These are phyloP conservation scores for Gymnoscopelus microlampas DNA, from an alignment of 2,797 vertebrate species.

Conservation along the genomic window DNA sequence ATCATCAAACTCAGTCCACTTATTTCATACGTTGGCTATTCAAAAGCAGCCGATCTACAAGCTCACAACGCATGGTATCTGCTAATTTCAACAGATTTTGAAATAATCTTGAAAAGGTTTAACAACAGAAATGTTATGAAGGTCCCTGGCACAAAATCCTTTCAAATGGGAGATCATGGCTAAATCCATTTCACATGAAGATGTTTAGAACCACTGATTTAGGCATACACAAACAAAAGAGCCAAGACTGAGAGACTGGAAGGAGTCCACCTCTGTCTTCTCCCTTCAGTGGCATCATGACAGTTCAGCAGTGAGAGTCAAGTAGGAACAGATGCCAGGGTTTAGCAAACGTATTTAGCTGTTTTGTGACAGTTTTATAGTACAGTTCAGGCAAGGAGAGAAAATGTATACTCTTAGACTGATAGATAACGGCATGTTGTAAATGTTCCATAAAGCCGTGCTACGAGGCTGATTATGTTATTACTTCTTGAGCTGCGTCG, in stretches of 20 bases:
- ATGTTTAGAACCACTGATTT: too few relatives aligned
- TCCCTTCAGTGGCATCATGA: slow-evolving; percentile 1
- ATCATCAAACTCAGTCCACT: too few relatives aligned
- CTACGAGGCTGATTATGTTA: neutral
- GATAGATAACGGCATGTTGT: neutral
- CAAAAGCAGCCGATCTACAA: too few relatives aligned
- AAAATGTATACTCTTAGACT: neutral
- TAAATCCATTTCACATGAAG: too few relatives aligned
- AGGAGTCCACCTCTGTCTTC: neutral
- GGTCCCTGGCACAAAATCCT: too few relatives aligned
- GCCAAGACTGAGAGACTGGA: too few relatives aligned
- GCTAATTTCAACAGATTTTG: too few relatives aligned
- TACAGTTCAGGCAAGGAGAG: neutral
- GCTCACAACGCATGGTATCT: too few relatives aligned
- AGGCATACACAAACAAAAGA: neutral
- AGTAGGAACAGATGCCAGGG: neutral
- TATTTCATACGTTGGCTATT: too few relatives aligned
- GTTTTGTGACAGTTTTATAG: slow-evolving; percentile 10
- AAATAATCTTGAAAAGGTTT: too few relatives aligned
- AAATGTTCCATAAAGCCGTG: slow-evolving; percentile 6
- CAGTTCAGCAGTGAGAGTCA: neutral
- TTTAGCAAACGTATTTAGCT: neutral
- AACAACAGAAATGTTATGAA: too few relatives aligned
- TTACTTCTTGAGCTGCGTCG: slow-evolving; percentile 12
- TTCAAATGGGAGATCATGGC: too few relatives aligned